Evolutionary conservation across 1,140 invertebrate species (phyloP), one percentile per base, ranked within the genome.

Genomic region (Drosophila tristis): DNA sequence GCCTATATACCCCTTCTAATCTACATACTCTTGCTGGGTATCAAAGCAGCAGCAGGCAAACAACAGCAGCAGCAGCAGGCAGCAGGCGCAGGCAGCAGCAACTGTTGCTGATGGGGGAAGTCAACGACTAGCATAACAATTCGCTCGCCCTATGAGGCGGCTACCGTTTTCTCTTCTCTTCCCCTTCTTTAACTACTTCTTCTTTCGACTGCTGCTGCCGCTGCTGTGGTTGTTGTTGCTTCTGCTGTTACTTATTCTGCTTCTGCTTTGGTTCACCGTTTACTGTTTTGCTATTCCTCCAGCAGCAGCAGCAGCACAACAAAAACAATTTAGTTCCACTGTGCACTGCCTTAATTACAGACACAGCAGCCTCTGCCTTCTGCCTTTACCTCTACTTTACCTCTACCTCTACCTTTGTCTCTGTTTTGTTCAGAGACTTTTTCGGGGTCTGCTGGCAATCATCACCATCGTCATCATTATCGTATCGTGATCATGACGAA

Each of bases 81-180:
- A 51, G 55, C 45, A 59, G 35, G 43, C 47, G 66, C 23, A 25
- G 23, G 16, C 48, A 16, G 51, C 20, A 45, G 58, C 70, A 71
- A 48, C 66, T 51, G 66, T 70, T 68, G 66, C 65, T 70, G 66
- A 70, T 42, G 66, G 64, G 61, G 70, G 55, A 77, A 81, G 82
- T 65, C 68, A 67, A 86, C 81, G 81, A 86, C 82, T 86, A 86
- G 84, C 79, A 89, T 87, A 87, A 89, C 84, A 89, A 89, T 89
- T 84, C 84, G 84, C 84, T 89, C 84, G 77, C 84, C 84, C 84
- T 89, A 84, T 89, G 84, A 77, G 84, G 68, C 68, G 29, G 84
- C 84, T 89, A 89, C 84, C 76, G 84, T 89, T 89, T 86, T 68
- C 45, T 61, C 39, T 35, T 51, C 35, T 67, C 66, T 31, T 49